phyloP scores from a whole-genome alignment of 2,888 invertebrate genomes.

The Camptogramma bilineatum region DNA sequence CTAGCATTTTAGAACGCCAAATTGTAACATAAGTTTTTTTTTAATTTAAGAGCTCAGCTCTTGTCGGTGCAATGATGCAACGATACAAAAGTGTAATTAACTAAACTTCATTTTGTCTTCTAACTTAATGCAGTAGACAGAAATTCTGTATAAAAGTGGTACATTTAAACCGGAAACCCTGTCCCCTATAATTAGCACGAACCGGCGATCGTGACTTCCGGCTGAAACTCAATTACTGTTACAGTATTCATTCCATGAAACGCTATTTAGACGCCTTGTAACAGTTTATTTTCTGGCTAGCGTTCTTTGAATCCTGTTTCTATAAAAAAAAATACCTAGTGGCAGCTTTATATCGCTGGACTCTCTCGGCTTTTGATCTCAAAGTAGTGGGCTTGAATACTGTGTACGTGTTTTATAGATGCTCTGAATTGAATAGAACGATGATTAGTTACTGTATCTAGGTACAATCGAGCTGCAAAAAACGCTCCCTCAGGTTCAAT shows the following conservation, averaged over 20 bases:
- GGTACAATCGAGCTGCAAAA: no score
- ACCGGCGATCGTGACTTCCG: conserved; percentile 20
- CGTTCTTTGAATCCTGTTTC: conserved; percentile 11
- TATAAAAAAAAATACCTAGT: background rate
- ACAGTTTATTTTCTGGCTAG: conserved; percentile 9
- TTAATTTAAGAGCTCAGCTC: no score
- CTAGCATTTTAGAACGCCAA: no score
- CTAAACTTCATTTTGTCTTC: no score
- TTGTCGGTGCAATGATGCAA: no score
- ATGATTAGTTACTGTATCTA: no score
- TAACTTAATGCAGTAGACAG: background rate
- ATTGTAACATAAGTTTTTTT: background rate
- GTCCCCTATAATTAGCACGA: conserved; percentile 21
- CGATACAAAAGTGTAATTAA: no score
- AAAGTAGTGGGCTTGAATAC: no score
- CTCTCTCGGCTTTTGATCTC: background rate
- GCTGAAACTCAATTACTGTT: conserved; percentile 30
- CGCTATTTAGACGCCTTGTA: conserved; percentile 12
- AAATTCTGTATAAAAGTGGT: background rate
- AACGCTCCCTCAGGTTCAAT: no score
- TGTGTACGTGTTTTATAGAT: no score
- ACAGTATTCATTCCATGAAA: conserved; percentile 24
- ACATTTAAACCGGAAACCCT: conserved; percentile 14
- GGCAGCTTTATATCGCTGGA: background rate
- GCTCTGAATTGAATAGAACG: no score